phyloP scores from a whole-genome alignment of 2,888 invertebrate genomes.

The Clivina fossor region DNA sequence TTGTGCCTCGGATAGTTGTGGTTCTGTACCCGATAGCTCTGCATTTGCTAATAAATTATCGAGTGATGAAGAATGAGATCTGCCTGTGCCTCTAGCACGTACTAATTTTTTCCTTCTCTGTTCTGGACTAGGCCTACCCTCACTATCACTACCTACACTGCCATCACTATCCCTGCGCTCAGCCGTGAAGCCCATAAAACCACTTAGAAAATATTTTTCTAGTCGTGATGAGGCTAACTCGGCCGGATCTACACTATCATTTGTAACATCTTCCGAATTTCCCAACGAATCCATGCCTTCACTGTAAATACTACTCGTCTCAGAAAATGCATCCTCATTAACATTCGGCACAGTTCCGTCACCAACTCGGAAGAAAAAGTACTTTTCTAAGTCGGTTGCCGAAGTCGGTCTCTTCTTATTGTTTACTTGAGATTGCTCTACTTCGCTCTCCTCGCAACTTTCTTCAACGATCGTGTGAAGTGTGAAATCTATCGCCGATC shows the following conservation, averaged over 20 bases:
- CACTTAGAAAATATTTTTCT: slow-evolving; percentile 87
- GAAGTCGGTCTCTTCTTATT: slow-evolving; percentile 70
- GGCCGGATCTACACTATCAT: slow-evolving; percentile 60
- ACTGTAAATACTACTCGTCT: slow-evolving; percentile 84
- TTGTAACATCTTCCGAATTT: slow-evolving; percentile 56
- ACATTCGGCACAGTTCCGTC: slow-evolving; percentile 64
- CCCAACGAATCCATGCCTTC: slow-evolving; percentile 77
- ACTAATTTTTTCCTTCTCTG: slow-evolving; percentile 80
- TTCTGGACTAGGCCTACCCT: slow-evolving; percentile 85
- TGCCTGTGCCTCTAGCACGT: slow-evolving; percentile 77
- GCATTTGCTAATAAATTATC: slow-evolving; percentile 74
- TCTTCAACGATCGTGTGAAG: slow-evolving; percentile 92
- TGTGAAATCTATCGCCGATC: slow-evolving; percentile 83
- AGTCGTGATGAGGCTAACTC: slow-evolving; percentile 81
- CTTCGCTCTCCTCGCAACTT: slow-evolving; percentile 91
- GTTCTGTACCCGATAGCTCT: slow-evolving; percentile 53
- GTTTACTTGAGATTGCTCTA: slow-evolving; percentile 61
- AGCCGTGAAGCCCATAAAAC: slow-evolving; percentile 79
- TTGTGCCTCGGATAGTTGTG: slow-evolving; percentile 47
- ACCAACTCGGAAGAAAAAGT: slow-evolving; percentile 84
- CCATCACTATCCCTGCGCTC: slow-evolving; percentile 79
- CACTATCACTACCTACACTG: slow-evolving; percentile 88
- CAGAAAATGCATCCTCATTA: slow-evolving; percentile 70
- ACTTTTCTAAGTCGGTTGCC: slow-evolving; percentile 85
- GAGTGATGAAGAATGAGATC: slow-evolving; percentile 79